Evolutionary conservation across 2,797 vertebrate genomes (phyloP), one percentile per base, ranked within the genome.

Genomic region (Crocidura indochinensis): DNA sequence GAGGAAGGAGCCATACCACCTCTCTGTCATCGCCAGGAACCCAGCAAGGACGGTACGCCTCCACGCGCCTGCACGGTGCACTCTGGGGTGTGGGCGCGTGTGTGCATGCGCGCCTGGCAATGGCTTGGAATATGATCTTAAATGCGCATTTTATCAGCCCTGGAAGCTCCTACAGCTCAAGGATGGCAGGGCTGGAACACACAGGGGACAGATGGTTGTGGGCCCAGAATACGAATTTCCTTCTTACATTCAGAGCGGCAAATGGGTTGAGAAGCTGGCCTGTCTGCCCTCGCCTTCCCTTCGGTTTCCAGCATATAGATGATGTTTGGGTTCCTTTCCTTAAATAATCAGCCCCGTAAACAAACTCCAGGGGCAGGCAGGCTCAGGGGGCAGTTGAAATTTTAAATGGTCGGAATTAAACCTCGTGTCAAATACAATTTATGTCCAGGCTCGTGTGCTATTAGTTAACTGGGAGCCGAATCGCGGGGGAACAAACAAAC

Each of bases 391-490:
- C 94, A 97, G 93, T 91, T 92, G 92, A 97, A 97, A 96, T 97
- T 97, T 98, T 96, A 98, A 98, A 98, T 98, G 93, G 93, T 97
- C 29, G 53, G 97, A 98, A 98, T 98, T 98, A 98, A 98, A 98
- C 97, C 97, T 96, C 85, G 86, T 91, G 97, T 98, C 98, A 98
- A 98, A 98, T 97, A 90, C 97, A 95, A 98, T 98, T 98, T 98
- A 98, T 97, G 97, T 98, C 98, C 95, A 90, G 97, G 97, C 97
- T 95, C 95, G 96, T 95, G 95, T 98, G 98, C 97, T 96, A 96
- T 99, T 98, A 99, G 98, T 98, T 98, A 98, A 98, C 97, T 97
- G 78, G 95, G 97, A 96, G 92, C 82, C 15, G 62, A 97, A 97
- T 97, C 97, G 2, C 51, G 1, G 92, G 97, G 98, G 96, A 98